Conservation (phyloP, 2,797 vertebrate genomes). For the Dipus sagitta region DNA sequence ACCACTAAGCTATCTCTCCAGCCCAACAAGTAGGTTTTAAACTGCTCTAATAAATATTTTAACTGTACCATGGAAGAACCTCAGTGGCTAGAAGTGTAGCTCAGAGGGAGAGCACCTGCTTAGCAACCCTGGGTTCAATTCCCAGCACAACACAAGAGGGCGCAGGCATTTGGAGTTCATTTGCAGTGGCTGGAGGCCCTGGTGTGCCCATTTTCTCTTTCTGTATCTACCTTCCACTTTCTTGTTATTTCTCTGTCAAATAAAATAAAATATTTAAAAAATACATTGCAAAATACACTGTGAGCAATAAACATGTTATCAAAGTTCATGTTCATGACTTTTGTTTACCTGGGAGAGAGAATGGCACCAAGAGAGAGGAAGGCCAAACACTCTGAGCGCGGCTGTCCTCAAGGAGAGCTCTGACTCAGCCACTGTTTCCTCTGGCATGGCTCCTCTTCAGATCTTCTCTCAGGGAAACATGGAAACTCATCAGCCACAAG, state of each 20-base stretch:
- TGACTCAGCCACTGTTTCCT: slow-evolving; percentile 89
- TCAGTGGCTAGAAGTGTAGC: not conserved
- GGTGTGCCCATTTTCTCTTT: too few relatives aligned
- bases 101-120: not conserved
- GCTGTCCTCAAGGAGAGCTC: slow-evolving; percentile 90
- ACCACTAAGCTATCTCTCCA: too few relatives aligned
- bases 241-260: too few relatives aligned
- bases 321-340: not conserved
- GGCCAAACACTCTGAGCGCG: slow-evolving; percentile 90
- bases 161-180: too few relatives aligned
- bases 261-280: too few relatives aligned
- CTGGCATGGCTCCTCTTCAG: slow-evolving; percentile 91
- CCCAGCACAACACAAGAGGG: not conserved
- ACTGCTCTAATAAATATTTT: slow-evolving; percentile 46
- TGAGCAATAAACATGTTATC: not conserved
- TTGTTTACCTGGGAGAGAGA: slow-evolving; percentile 92
- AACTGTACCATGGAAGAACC: not conserved
- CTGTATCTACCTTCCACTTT: too few relatives aligned
- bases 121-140: not conserved
- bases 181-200: too few relatives aligned
- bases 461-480: slow-evolving; percentile 74
- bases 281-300: not conserved
- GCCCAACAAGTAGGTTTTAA: too few relatives aligned
- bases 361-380: slow-evolving; percentile 92
- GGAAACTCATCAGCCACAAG: slow-evolving; percentile 61